Evolutionary conservation across 2,113 vertebrate species (phyloP).

Genomic region (Anarhynchus alexandrinus): DNA sequence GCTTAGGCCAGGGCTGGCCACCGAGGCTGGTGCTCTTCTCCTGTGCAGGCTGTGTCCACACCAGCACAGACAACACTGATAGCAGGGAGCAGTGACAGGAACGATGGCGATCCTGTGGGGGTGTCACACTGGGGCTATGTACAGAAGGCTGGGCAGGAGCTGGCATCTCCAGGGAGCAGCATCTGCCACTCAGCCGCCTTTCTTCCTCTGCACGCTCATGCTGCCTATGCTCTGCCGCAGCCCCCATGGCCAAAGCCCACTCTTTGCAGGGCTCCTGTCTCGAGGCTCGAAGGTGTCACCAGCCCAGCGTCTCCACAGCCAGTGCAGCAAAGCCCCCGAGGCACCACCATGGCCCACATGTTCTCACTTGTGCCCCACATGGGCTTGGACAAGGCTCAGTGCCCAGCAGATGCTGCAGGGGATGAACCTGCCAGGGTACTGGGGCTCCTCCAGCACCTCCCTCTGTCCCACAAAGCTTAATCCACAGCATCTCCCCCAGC

Average conservation of each 20-base stretch:
- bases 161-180: neutral
- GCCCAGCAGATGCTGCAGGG: neutral
- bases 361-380: neutral
- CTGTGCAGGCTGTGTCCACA: neutral
- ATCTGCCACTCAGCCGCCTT: neutral
- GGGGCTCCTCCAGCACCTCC: neutral
- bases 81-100: neutral
- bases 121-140: neutral
- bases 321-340: neutral
- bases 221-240: neutral
- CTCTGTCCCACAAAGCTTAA: neutral
- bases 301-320: neutral
- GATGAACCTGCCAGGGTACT: neutral
- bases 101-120: fast-evolving
- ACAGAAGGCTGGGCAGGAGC: neutral
- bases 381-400: neutral
- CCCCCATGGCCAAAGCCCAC: fast-evolving
- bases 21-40: neutral
- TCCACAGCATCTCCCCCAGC: neutral
- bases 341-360: neutral
- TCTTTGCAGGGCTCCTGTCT: neutral
- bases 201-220: neutral
- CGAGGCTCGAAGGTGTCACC: neutral
- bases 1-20: neutral
- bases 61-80: neutral